Evolutionary conservation across 2,888 invertebrate genomes (phyloP), one percentile per base, ranked within the genome.

Genomic region (Heliconius sara): DNA sequence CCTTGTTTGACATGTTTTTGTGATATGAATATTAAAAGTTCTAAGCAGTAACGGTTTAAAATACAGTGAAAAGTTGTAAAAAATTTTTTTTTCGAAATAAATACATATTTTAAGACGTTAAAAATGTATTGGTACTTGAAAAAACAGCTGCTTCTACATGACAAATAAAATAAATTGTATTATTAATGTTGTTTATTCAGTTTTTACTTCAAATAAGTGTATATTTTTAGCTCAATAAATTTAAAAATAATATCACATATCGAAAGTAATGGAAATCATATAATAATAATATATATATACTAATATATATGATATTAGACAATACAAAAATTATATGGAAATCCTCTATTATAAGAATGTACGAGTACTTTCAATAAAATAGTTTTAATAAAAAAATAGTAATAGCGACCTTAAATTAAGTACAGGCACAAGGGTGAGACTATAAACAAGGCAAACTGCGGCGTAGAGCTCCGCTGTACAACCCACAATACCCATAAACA

Each of bases 1-100:
- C 67, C 77, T 79, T 80, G 79, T 79, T 52, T 80, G 81, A 81
- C 78, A 67, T 68, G 80, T 79, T 81, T 75, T 80, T 81, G 71
- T 79, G 75, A 79, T 77, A 65, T 76, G 79, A 79, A 79, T 79
- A 77, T 81, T 52, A 72, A 81, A 79, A 80, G 75, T 81, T 74
- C 73, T 72, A 76, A 78, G 67, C 25, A 34, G n/a, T 57, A 73
- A 71, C 63, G 78, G 76, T 60, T 68, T n/a, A 39, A 22, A 47
- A 3, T 47, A 67, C 5, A 76, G 75, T 66, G 25, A 2, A 65
- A 66, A 72, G 52, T 57, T 57, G 16, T 22, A 27, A 57, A 57
- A 52, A 47, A 1, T 4, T 27, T 10, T 43, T 19, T 57, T 57
- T 57, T 60, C 39, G 10, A 39, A 60, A 5, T n/a, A 22, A 52